Conservation (phyloP, 2,113 vertebrate genomes). For the Passerina amoena region DNA sequence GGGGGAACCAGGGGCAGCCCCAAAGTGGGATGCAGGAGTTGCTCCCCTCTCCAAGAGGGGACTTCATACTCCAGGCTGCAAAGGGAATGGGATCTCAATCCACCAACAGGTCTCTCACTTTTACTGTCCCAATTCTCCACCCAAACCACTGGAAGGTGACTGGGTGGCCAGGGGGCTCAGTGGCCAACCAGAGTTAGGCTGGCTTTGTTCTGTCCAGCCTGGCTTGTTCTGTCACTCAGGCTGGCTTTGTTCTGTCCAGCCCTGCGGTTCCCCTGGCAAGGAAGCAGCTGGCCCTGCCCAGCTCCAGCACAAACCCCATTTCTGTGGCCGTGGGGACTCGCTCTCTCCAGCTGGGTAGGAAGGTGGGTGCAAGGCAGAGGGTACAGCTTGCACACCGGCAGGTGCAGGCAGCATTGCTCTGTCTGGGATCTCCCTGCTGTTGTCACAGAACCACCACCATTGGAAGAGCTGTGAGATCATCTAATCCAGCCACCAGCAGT, state of each 20-base stretch:
- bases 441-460: neutral
- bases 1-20: neutral
- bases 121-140: neutral
- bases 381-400: fast-evolving
- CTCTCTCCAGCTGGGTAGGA: fast-evolving
- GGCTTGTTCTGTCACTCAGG: fast-evolving
- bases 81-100: neutral
- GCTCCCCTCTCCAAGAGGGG: neutral
- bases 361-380: fast-evolving
- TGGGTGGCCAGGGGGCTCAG: neutral
- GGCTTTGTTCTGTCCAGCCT: neutral
- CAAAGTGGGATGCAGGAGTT: fast-evolving
- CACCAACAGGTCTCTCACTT: too few relatives aligned
- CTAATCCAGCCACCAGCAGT: fast-evolving
- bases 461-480: fast-evolving
- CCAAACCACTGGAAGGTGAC: neutral
- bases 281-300: neutral
- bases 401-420: fast-evolving
- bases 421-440: fast-evolving
- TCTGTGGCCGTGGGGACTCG: fast-evolving
- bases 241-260: fast-evolving
- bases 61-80: neutral
- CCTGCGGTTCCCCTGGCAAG: neutral
- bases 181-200: fast-evolving
- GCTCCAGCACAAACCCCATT: fast-evolving